phyloP scores from a whole-genome alignment of 2,797 vertebrate genomes.

The Chromobotia macracanthus region DNA sequence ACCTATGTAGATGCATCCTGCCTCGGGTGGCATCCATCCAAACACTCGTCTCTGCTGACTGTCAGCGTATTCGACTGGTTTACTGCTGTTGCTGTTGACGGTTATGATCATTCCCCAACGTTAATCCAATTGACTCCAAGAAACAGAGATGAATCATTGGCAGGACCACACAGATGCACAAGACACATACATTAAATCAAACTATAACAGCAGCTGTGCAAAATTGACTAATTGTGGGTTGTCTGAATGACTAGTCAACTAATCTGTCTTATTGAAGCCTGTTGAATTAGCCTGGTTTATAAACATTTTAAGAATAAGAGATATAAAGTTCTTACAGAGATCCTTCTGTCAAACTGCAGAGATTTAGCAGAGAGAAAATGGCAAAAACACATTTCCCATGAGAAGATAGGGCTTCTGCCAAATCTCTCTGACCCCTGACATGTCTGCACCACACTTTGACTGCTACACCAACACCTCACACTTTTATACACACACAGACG shows the following conservation, averaged over 20 bases:
- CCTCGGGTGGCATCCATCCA: constrained; percentile 9
- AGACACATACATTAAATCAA: constrained; percentile 33
- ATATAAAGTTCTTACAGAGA: background rate
- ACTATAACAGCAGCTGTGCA: constrained; percentile 31
- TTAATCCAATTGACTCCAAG: constrained; percentile 35
- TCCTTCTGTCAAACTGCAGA: background rate
- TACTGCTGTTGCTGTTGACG: constrained; percentile 31
- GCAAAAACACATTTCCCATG: constrained; percentile 29
- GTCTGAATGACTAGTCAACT: background rate
- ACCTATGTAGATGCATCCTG: constrained; percentile 15
- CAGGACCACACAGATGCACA: constrained; percentile 32
- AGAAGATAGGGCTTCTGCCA: constrained; percentile 12
- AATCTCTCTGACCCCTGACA: constrained; percentile 38
- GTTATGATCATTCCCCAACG: constrained; percentile 32
- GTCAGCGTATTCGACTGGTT: constrained; percentile 26
- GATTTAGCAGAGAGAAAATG: background rate
- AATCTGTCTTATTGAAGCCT: background rate
- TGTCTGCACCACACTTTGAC: constrained; percentile 3
- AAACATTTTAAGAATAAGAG: too few species aligned
- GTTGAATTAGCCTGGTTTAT: background rate
- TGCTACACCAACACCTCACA: background rate
- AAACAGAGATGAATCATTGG: constrained; percentile 44
- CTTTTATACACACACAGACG: background rate
- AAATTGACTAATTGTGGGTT: background rate
- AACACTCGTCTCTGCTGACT: constrained; percentile 34